phyloP scores from a whole-genome alignment of 35 echinoderm and acorn worm genomes.

The Anneissia japonica region DNA sequence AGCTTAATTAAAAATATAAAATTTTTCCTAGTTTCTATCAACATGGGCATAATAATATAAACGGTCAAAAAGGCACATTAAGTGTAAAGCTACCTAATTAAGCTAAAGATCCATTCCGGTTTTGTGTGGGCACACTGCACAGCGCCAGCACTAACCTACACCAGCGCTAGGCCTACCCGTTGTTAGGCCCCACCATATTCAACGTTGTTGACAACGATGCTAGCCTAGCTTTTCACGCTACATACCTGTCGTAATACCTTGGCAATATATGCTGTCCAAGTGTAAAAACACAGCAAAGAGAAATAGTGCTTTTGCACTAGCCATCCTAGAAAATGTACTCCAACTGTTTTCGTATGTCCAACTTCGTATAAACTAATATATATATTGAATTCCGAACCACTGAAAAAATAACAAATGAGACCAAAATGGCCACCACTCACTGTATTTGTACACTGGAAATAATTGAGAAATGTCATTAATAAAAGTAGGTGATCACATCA shows the following conservation, averaged over 20 bases:
- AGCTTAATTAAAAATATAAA: no score
- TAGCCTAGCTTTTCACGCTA: not conserved
- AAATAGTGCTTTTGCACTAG: not conserved
- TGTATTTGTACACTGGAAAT: no score
- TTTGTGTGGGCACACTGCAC: no score
- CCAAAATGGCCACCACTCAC: not conserved
- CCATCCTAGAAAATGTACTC: not conserved
- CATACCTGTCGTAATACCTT: not conserved
- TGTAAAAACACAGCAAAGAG: not conserved
- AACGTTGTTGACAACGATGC: no score
- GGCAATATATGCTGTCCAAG: not conserved
- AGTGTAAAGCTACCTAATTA: no score
- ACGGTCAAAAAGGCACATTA: no score
- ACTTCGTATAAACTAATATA: not conserved
- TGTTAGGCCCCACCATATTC: not conserved
- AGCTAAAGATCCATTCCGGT: no score
- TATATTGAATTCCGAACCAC: not conserved
- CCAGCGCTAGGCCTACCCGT: not conserved
- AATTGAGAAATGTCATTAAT: no score
- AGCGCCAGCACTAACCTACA: no score
- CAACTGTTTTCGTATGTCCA: not conserved
- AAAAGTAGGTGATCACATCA: no score
- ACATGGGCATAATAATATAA: no score
- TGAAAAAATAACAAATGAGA: not conserved
- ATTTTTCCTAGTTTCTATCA: no score